phyloP scores from a whole-genome alignment of 2,113 vertebrate species.

The Plectropomus leopardus region DNA sequence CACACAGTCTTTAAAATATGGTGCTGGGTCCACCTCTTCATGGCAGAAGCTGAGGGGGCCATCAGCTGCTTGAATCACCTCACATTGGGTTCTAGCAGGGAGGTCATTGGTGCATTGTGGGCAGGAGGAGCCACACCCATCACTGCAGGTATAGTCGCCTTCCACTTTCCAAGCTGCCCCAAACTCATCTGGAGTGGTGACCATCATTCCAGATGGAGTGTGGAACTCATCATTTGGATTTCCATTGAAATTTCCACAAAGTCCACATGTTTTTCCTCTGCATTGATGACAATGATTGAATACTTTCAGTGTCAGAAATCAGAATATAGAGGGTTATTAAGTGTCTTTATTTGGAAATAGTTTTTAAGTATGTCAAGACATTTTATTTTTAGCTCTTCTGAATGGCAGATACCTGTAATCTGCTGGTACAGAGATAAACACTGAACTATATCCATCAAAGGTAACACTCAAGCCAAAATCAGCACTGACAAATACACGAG shows the following conservation, averaged over 20 bases:
- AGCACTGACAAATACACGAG: slow-evolving; percentile 44
- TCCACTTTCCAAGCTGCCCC: slow-evolving; percentile 67
- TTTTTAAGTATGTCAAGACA: too few species aligned
- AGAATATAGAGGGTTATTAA: too few species aligned
- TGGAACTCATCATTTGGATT: slow-evolving; percentile 67
- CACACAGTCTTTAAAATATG: too few species aligned
- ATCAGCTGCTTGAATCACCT: too few species aligned
- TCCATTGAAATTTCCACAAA: slow-evolving; percentile 81
- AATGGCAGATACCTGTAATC: slow-evolving; percentile 52
- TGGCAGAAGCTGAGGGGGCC: too few species aligned
- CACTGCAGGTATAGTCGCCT: slow-evolving; percentile 46
- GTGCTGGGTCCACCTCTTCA: too few species aligned
- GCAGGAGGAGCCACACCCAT: slow-evolving; percentile 48
- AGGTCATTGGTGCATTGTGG: background rate
- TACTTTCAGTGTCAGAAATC: too few species aligned
- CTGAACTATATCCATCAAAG: slow-evolving; percentile 17
- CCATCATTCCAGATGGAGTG: slow-evolving; percentile 44
- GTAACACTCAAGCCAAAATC: too few species aligned
- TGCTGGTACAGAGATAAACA: slow-evolving; percentile 61
- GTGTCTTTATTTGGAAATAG: too few species aligned
- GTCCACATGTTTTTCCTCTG: slow-evolving; percentile 59
- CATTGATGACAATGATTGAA: too few species aligned
- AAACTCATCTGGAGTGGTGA: slow-evolving; percentile 29
- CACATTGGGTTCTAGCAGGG: too few species aligned
- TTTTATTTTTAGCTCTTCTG: too few species aligned